A percentile compares a stretch with the other conserved stretches of the same genome.
Conservation (phyloP, 2,113 vertebrate genomes). For the Phoenicopterus ruber region DNA sequence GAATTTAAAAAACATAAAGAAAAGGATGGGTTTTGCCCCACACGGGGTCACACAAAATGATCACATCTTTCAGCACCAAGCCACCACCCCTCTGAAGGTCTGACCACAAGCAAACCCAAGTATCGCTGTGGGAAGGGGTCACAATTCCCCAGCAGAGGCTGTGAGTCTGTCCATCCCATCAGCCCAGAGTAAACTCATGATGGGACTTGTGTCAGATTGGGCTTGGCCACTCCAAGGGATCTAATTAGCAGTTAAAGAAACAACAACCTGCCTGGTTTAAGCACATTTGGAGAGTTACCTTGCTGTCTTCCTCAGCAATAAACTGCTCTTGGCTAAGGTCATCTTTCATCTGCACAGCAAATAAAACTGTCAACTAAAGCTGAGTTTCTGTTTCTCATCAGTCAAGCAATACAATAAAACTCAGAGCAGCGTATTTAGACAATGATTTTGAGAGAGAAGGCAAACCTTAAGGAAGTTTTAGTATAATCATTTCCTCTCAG, state of each 20-base stretch:
- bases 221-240: background rate
- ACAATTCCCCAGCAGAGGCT: background rate
- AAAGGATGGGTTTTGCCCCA: accelerated
- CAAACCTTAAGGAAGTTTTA: conserved; percentile 6
- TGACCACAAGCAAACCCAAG: background rate
- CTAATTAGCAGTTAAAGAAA: background rate
- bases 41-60: accelerated
- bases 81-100: background rate
- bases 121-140: background rate
- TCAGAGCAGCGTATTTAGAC: background rate
- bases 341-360: conserved; percentile 31
- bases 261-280: background rate
- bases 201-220: background rate
- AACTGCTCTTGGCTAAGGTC: conserved; percentile 3
- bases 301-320: background rate
- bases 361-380: conserved; percentile 7
- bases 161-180: background rate
- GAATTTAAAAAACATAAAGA: background rate
- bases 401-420: conserved; percentile 7
- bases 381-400: conserved; percentile 24
- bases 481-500: background rate
- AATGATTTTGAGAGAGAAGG: background rate
- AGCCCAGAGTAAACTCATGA: background rate
- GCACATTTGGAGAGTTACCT: background rate
- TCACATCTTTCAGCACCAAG: background rate